phyloP scores from a whole-genome alignment of 2,797 vertebrate genomes.

The Chiloscyllium punctatum region DNA sequence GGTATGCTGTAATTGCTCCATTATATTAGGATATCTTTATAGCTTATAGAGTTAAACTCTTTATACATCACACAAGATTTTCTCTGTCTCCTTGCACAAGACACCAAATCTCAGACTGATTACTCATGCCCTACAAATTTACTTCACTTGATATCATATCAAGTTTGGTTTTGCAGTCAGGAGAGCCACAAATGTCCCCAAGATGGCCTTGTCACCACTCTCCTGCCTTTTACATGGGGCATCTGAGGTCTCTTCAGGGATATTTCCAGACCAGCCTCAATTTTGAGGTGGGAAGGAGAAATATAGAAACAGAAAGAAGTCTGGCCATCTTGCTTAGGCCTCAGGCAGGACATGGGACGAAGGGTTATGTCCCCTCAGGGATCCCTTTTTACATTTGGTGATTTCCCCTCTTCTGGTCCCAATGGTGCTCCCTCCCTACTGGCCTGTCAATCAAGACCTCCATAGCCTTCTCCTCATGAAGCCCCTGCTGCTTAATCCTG shows the following conservation, averaged over 20 bases:
- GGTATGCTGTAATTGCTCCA: too few species aligned
- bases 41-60: background rate
- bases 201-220: background rate
- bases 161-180: background rate
- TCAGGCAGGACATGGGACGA: too few species aligned
- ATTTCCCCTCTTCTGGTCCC: too few species aligned
- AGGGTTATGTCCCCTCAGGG: too few species aligned
- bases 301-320: background rate
- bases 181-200: background rate
- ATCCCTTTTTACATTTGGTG: too few species aligned
- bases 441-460: too few species aligned
- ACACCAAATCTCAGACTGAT: background rate
- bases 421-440: too few species aligned
- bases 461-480: too few species aligned
- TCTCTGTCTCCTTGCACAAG: background rate
- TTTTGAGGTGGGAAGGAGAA: background rate
- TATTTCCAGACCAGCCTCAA: background rate
- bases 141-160: background rate
- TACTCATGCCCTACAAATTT: background rate
- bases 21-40: background rate
- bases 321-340: background rate
- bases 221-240: background rate
- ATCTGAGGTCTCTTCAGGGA: background rate
- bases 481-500: too few species aligned
- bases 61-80: background rate